A percentile compares a stretch with the other conserved stretches of the same genome.
These are phyloP conservation scores for Chrysodeixis includens DNA, from an alignment of 2,888 invertebrate species.

Conservation along the genomic window DNA sequence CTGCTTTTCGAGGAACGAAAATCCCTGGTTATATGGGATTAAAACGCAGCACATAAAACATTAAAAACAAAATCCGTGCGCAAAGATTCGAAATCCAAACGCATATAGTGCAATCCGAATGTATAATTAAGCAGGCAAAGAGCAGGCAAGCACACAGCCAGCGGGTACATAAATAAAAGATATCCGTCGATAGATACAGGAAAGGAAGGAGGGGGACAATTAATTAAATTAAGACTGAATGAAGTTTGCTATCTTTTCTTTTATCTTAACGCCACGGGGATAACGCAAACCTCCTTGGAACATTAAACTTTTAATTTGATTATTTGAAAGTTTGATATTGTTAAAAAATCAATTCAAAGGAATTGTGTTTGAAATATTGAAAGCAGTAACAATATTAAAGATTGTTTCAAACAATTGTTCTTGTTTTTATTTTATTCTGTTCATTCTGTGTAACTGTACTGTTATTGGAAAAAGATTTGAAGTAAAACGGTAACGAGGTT, in stretches of 20 bases:
- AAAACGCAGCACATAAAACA: constrained; percentile 10
- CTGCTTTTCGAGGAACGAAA: not conserved
- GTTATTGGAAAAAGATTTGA: not conserved
- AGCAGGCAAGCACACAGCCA: constrained; percentile 40
- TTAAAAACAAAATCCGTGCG: constrained; percentile 30
- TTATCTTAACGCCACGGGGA: constrained; percentile 64
- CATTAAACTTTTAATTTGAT: constrained; percentile 63
- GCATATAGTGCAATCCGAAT: constrained; percentile 45
- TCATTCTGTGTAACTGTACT: not conserved
- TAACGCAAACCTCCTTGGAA: constrained; percentile 60
- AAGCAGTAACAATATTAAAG: constrained; percentile 1
- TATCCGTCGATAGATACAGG: constrained; percentile 68
- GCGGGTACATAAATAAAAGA: constrained; percentile 68
- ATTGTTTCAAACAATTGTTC: constrained; percentile 1
- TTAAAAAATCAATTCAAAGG: constrained; percentile 17
- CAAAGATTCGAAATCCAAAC: constrained; percentile 46
- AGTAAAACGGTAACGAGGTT: not conserved
- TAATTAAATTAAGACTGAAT: constrained; percentile 78
- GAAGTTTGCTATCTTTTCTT: constrained; percentile 75
- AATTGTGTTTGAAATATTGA: not conserved
- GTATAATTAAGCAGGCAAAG: constrained; percentile 56
- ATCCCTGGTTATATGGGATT: not conserved
- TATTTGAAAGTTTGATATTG: constrained; percentile 38
- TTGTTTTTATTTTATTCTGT: not conserved
- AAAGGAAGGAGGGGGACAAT: constrained; percentile 68